Percentiles rank a stretch among this genome's conserved stretches.
Evolutionary conservation across 2,888 invertebrate species (phyloP).

Genomic region (Spicauda simplicius): DNA sequence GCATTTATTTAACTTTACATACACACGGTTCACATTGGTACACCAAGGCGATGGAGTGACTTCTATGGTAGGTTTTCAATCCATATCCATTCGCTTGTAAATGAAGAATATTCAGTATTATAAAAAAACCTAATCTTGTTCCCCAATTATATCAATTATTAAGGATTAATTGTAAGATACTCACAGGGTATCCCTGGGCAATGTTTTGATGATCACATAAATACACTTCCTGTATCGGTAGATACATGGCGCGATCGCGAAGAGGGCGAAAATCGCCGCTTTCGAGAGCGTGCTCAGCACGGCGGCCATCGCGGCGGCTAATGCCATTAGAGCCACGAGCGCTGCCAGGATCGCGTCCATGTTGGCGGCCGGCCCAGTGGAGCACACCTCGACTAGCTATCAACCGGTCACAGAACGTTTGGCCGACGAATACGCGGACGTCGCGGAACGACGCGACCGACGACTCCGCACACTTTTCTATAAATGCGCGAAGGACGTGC

Average conservation of each 20-base stretch:
- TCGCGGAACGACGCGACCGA: conserved; percentile 58
- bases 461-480: conserved; percentile 52
- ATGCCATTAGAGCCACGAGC: conserved; percentile 80
- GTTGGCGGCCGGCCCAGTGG: conserved; percentile 77
- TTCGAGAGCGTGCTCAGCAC: conserved; percentile 87
- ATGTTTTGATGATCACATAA: conserved; percentile 86
- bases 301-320: conserved; percentile 83
- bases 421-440: conserved; percentile 51
- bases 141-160: neutral
- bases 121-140: neutral
- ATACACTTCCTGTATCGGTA: conserved; percentile 84
- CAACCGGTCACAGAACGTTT: conserved; percentile 50
- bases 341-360: conserved; percentile 83
- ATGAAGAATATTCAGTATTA: neutral
- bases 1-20: neutral
- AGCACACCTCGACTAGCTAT: conserved; percentile 57
- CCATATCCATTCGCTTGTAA: no score
- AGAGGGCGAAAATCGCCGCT: conserved; percentile 89
- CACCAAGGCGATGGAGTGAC: neutral
- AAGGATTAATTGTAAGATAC: conserved; percentile 53
- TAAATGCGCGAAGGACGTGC: conserved; percentile 58
- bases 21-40: neutral
- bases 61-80: neutral
- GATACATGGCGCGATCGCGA: conserved; percentile 81
- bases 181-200: conserved; percentile 88